phyloP scores from a whole-genome alignment of 35 echinoderm and acorn worm species.

The Stichopus chloronotus region DNA sequence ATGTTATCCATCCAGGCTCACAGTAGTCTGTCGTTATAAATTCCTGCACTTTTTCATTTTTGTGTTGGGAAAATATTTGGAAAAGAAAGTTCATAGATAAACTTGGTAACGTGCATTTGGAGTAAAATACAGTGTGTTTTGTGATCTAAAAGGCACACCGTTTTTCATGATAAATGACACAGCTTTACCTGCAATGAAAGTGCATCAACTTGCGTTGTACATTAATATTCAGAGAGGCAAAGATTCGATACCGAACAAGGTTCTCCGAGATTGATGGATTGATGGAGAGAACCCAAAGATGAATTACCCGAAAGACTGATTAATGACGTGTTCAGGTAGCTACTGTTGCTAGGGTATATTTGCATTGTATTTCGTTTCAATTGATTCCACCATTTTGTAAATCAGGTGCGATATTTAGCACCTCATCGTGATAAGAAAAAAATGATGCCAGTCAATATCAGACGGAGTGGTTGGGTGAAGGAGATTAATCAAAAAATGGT shows the following conservation, averaged over 20 bases:
- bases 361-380: conserved; percentile 35
- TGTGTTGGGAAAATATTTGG: too few relatives aligned
- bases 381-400: conserved; percentile 38
- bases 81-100: too few relatives aligned
- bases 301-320: background rate
- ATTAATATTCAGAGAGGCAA: background rate
- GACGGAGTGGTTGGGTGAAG: background rate
- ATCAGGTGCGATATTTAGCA: conserved; percentile 50
- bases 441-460: background rate
- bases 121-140: too few relatives aligned
- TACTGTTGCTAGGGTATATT: conserved; percentile 7
- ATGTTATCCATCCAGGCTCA: too few relatives aligned
- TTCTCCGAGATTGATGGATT: background rate
- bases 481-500: background rate
- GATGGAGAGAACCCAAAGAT: background rate
- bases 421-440: conserved; percentile 17
- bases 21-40: too few relatives aligned
- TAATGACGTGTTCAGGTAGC: background rate
- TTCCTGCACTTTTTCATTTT: too few relatives aligned
- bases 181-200: too few relatives aligned
- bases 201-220: too few relatives aligned
- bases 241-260: too few relatives aligned
- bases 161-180: too few relatives aligned
- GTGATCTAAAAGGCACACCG: too few relatives aligned
- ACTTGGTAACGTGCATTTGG: too few relatives aligned